Evolutionary conservation across 2,888 invertebrate genomes (phyloP).

Genomic region (Crocallis elinguaria): DNA sequence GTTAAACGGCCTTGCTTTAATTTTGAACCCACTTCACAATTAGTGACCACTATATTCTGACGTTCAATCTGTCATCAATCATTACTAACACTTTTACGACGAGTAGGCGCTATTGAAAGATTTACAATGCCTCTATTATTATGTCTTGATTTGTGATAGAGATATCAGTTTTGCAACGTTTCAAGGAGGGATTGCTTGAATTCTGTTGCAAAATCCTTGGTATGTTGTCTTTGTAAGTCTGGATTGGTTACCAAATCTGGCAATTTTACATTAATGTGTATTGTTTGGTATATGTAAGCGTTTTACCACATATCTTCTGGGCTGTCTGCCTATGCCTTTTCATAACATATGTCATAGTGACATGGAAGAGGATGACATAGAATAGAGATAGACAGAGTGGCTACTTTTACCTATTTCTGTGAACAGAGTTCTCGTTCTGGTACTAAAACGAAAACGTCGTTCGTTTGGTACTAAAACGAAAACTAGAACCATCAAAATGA

Average conservation of each 20-base stretch:
- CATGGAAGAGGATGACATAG: too few species aligned
- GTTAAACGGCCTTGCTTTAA: constrained; percentile 22
- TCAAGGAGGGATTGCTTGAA: constrained; percentile 13
- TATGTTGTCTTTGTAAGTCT: constrained; percentile 9
- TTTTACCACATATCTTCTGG: too few species aligned
- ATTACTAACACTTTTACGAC: constrained; percentile 11
- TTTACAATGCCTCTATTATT: constrained; percentile 14
- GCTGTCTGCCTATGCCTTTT: too few species aligned
- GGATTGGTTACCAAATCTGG: constrained; percentile 10
- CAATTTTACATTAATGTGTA: too few species aligned
- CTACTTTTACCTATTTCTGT: too few species aligned
- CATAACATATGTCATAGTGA: too few species aligned
- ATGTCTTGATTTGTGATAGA: constrained; percentile 17
- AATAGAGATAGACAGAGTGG: too few species aligned
- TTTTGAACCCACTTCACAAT: constrained; percentile 26
- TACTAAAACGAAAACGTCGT: too few species aligned
- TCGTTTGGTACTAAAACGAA: too few species aligned
- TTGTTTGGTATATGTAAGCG: too few species aligned
- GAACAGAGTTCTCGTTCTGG: too few species aligned
- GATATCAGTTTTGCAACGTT: constrained; percentile 14
- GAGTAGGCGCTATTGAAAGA: constrained; percentile 20
- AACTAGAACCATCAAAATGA: too few species aligned
- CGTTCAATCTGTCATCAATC: constrained; percentile 21
- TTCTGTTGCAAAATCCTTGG: constrained; percentile 16
- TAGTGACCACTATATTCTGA: constrained; percentile 20